These are phyloP conservation scores for Bujurquina vittata DNA, from an alignment of 2,113 vertebrate species.

Conservation along the genomic window DNA sequence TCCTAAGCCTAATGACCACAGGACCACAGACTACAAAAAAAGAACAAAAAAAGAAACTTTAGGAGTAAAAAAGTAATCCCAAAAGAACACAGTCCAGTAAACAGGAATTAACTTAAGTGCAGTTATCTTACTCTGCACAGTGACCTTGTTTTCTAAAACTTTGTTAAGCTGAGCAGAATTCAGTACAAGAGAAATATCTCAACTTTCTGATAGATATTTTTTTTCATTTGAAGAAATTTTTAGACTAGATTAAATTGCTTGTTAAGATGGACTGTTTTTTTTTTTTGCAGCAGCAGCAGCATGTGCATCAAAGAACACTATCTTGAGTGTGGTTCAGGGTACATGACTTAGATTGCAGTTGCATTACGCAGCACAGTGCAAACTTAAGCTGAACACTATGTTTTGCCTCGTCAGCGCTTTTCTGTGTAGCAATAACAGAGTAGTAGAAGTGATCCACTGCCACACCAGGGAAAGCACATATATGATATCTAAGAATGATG, in stretches of 20 bases:
- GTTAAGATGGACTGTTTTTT: not conserved
- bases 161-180: not conserved
- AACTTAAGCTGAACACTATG: slow-evolving; percentile 21
- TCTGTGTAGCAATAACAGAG: slow-evolving; percentile 38
- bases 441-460: slow-evolving; percentile 7
- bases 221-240: not conserved
- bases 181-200: not conserved
- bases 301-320: slow-evolving; percentile 20
- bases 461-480: slow-evolving; percentile 26
- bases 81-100: not conserved
- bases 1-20: not conserved
- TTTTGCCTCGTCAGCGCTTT: slow-evolving; percentile 50
- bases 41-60: not conserved
- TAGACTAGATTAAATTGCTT: slow-evolving; percentile 8
- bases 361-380: slow-evolving; percentile 24
- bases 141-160: not conserved
- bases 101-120: not conserved
- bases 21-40: not conserved
- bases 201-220: not conserved
- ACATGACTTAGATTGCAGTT: slow-evolving; percentile 28
- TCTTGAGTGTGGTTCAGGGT: slow-evolving; percentile 8
- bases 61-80: not conserved
- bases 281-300: not conserved
- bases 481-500: slow-evolving; percentile 43
- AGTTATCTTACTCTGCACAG: not conserved